Evolutionary conservation across 2,888 invertebrate species (phyloP), one percentile per base, ranked within the genome.

Genomic region (Emmelina monodactyla): DNA sequence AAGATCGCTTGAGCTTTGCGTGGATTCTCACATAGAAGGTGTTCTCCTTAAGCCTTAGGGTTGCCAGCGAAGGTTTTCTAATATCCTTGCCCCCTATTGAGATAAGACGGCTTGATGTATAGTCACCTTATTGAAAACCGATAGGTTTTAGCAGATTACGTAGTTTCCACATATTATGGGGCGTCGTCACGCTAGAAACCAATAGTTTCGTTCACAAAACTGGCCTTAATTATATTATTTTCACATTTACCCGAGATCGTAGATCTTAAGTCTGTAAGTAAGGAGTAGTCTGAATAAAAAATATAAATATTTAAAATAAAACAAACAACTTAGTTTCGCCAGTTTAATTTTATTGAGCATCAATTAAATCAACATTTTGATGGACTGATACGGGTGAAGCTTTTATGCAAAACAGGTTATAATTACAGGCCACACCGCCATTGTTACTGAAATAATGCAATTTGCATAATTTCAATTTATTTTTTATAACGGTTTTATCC

Each of bases 111-210:
- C 59, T 60, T 78, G 79, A 79, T 78, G 59, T 72, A 79, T 70
- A 67, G 65, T 59, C 67, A 62, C 62, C 67, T 61, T 78, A 78
- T 78, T 76, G 75, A 72, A 70, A 72, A 68, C 60, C 72, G 62
- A 75, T 75, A 72, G 62, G 59, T 60, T 53, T 46, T 47, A 50
- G 54, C 55, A 62, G 25, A 10, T 10, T 7, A 3, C 11, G 3
- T 10, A 10, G 4, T 3, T 4, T n/a, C 9, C 25, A 25, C n/a
- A 10, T 25, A n/a, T 25, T 11, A 10, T 7, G n/a, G 25, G 33
- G 16, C 32, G 36, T 19, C 59, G 69, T 68, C 72, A 76, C 66
- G 70, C 66, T 47, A 68, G 53, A 52, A 49, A 57, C 59, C 59
- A 57, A 50, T 40, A 51, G 59, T 66, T 67, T 64, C n/a, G n/a